A percentile compares a stretch with the other conserved stretches of the same genome.
These are phyloP conservation scores for Staurois parvus DNA, from an alignment of 2,797 vertebrate genomes.

Conservation along the genomic window DNA sequence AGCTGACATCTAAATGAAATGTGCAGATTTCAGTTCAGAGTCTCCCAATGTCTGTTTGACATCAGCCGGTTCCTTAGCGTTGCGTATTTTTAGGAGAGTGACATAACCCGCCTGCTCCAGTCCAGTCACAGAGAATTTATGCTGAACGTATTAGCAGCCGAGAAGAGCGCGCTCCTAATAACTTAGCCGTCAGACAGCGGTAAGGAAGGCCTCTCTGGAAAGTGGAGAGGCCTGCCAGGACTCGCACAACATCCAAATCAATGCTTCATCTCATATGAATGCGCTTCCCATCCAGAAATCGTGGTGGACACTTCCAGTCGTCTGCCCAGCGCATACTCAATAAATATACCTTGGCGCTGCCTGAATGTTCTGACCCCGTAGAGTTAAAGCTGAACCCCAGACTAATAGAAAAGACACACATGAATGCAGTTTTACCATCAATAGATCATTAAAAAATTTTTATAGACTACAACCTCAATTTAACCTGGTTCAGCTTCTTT, in stretches of 20 bases:
- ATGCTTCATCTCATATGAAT: slow-evolving; percentile 48
- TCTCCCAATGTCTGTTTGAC: no score
- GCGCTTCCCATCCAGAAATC: slow-evolving; percentile 18
- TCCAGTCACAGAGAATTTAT: slow-evolving; percentile 2
- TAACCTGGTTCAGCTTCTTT: no score
- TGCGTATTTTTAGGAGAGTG: no score
- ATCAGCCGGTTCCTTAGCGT: no score
- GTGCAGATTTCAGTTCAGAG: no score
- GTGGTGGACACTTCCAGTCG: slow-evolving; percentile 39
- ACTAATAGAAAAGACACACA: no score
- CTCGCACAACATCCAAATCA: slow-evolving; percentile 24
- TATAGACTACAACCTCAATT: no score
- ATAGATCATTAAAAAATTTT: no score
- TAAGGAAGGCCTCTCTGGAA: slow-evolving; percentile 39
- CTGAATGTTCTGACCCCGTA: not conserved
- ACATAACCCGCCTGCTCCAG: no score
- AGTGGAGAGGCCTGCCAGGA: slow-evolving; percentile 10
- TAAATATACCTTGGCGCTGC: slow-evolving; percentile 22
- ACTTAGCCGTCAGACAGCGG: not conserved
- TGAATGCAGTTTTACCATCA: no score
- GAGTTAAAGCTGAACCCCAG: no score
- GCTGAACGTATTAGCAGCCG: not conserved
- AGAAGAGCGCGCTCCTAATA: slow-evolving; percentile 16
- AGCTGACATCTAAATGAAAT: no score
- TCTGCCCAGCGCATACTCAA: slow-evolving; percentile 27